phyloP scores from a whole-genome alignment of 2,888 invertebrate species.

The Linnaemya vulpina region DNA sequence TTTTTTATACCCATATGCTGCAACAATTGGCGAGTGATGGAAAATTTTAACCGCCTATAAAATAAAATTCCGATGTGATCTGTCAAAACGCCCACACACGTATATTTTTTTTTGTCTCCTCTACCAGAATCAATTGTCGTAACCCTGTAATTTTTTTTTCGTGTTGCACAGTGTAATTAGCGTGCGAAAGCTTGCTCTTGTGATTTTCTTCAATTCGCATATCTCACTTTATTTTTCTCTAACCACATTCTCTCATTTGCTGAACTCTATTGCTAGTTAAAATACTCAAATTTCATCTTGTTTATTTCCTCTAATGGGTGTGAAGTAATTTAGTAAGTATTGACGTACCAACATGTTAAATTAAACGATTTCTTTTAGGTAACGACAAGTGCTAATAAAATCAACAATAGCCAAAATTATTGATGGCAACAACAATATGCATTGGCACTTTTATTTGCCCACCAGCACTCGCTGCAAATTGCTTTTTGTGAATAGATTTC shows the following conservation, averaged over 20 bases:
- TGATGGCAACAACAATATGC: constrained; percentile 19
- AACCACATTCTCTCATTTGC: not conserved
- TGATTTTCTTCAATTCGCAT: not conserved
- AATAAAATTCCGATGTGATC: no score
- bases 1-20: no score
- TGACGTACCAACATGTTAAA: constrained; percentile 51
- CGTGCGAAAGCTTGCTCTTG: not conserved
- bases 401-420: constrained; percentile 2
- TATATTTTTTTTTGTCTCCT: no score
- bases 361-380: constrained; percentile 11
- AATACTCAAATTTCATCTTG: not conserved
- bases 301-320: constrained; percentile 39
- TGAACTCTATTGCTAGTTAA: not conserved
- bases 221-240: constrained; percentile 9
- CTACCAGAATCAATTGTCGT: no score
- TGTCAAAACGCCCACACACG: no score
- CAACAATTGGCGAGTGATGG: no score
- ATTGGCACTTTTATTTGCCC: no score
- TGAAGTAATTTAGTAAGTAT: constrained; percentile 29
- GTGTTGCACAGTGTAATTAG: no score
- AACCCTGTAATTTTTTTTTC: no score
- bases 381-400: constrained; percentile 2
- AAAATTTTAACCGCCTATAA: no score
- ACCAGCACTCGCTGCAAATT: constrained; percentile 33
- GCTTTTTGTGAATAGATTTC: constrained; percentile 38